Base-by-base conservation (phyloP, 2,888 invertebrate species). In the Flexamia atlantica region DNA sequence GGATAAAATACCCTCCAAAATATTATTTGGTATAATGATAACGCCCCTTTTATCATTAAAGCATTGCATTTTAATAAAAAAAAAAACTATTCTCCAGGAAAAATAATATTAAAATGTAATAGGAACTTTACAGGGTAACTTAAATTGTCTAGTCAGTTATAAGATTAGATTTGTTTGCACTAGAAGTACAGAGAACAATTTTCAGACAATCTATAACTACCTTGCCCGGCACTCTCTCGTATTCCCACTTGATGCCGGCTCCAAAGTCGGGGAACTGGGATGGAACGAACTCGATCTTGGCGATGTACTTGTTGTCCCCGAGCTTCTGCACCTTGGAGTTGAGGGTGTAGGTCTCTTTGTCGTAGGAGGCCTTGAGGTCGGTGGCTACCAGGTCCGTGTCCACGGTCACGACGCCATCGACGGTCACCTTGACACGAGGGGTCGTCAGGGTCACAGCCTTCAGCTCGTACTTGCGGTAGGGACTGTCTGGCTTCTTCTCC, bases 161-260 rank as follows among this genome's bases (percentile, higher is more conserved):
- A n/a, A n/a, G n/a, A n/a, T n/a, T n/a, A n/a, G n/a, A n/a, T n/a
- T n/a, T n/a, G n/a, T n/a, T n/a, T n/a, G n/a, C n/a, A n/a, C n/a
- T n/a, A n/a, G n/a, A n/a, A n/a, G n/a, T n/a, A n/a, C n/a, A n/a
- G n/a, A n/a, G n/a, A n/a, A n/a, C n/a, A n/a, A n/a, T n/a, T 46
- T 12, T 12, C 14, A 46, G 12, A 9, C 46, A 17, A 12, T 9
- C 46, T 17, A 14, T 2, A 46, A 9, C 46, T 88, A 92, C 92
- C 80, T 89, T 88, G 57, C 89, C 89, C 14, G 87, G 85, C 0
- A 88, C 89, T 70, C 89, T 89, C 85, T 92, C 91, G 84, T 91
- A 90, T 83, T 93, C 92, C 87, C 93, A 94, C 50, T 93, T 91
- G 3, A 94, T 36, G 82, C 91, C 92, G 89, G 95, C 93, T 87